Conservation (phyloP, 2,797 vertebrate species). For the Kryptopterus vitreolus region DNA sequence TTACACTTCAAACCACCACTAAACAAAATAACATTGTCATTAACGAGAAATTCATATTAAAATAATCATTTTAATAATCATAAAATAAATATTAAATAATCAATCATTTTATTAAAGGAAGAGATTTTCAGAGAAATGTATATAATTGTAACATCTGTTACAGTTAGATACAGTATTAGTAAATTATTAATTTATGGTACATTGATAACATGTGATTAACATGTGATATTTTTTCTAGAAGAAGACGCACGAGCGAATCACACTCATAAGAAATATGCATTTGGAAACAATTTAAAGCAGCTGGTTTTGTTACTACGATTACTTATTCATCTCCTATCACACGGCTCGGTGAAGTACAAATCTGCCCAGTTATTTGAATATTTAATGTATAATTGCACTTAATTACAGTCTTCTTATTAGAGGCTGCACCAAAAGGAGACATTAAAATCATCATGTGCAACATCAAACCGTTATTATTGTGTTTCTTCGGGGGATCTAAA, state of each 20-base stretch:
- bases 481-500: constrained; percentile 20
- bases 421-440: constrained; percentile 28
- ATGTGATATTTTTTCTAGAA: no score
- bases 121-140: no score
- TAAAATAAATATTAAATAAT: no score
- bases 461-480: constrained; percentile 18
- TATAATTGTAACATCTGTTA: no score
- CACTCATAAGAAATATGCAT: not conserved
- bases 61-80: no score
- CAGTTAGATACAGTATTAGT: no score
- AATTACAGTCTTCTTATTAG: constrained; percentile 40
- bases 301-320: constrained; percentile 29
- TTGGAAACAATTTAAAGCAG: constrained; percentile 2
- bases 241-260: not conserved
- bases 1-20: no score
- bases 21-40: no score
- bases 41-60: no score
- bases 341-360: constrained; percentile 29
- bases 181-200: no score
- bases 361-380: constrained; percentile 31
- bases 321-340: constrained; percentile 32
- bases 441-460: constrained; percentile 15
- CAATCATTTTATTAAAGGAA: no score
- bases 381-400: constrained; percentile 45
- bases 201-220: no score